A percentile compares a stretch with the other conserved stretches of the same genome.
These are phyloP conservation scores for Eutrigla gurnardus DNA, from an alignment of 2,797 vertebrate species.

Conservation along the genomic window DNA sequence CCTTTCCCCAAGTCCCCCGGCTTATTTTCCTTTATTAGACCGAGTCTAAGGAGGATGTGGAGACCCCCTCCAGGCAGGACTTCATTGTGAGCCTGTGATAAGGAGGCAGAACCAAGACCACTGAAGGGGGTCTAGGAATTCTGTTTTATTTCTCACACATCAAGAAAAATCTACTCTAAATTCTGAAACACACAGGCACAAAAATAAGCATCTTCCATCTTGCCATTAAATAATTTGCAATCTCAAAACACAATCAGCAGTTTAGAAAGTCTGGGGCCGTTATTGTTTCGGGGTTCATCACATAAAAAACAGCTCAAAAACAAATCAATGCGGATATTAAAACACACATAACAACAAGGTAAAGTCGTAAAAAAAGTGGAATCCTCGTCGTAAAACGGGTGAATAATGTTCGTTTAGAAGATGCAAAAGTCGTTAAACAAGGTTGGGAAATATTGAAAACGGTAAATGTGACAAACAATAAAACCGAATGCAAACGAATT, in stretches of 20 bases:
- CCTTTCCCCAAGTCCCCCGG: constrained; percentile 66
- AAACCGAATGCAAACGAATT: too few species aligned
- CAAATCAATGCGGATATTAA: too few species aligned
- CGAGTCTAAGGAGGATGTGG: constrained; percentile 60
- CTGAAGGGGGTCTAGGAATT: constrained; percentile 21
- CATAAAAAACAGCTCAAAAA: too few species aligned
- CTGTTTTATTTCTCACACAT: constrained; percentile 7
- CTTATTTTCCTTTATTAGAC: constrained; percentile 76
- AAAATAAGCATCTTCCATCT: neutral
- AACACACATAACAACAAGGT: too few species aligned
- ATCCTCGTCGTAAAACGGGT: too few species aligned
- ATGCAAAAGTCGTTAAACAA: too few species aligned
- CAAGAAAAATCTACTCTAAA: neutral
- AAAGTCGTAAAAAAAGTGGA: too few species aligned
- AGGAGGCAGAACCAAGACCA: constrained; percentile 42
- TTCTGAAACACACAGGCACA: neutral
- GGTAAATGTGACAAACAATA: too few species aligned
- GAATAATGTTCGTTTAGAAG: too few species aligned
- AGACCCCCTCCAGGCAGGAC: constrained; percentile 53
- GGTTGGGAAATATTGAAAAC: too few species aligned
- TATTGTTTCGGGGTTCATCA: too few species aligned
- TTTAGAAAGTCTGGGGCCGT: neutral
- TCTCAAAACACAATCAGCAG: neutral
- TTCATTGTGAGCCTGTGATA: constrained; percentile 54
- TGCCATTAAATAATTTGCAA: neutral